These are phyloP conservation scores for Jordanella pulchra DNA, from an alignment of 2,797 vertebrate genomes.

Conservation along the genomic window DNA sequence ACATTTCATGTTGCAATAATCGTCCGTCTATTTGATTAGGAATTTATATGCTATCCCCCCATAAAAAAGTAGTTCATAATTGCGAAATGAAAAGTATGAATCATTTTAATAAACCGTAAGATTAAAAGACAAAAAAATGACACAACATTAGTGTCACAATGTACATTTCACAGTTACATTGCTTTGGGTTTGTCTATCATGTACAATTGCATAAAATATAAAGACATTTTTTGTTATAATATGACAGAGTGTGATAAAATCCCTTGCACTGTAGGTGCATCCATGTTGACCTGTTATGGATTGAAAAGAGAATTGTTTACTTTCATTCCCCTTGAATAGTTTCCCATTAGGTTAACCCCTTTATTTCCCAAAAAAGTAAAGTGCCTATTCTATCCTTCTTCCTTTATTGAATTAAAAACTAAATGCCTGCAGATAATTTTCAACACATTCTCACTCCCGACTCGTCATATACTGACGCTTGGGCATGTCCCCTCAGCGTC, in stretches of 20 bases:
- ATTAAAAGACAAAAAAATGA: too few relatives aligned
- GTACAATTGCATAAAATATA: not conserved
- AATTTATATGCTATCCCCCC: not conserved
- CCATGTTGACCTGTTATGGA: not conserved
- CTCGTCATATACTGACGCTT: too few relatives aligned
- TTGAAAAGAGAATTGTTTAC: not conserved
- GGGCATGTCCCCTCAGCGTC: too few relatives aligned
- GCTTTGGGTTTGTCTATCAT: not conserved
- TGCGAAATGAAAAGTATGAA: not conserved
- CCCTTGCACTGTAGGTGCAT: not conserved
- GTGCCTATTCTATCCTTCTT: slow-evolving; percentile 5
- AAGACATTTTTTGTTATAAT: not conserved
- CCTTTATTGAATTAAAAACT: slow-evolving; percentile 7
- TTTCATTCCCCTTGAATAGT: slow-evolving; percentile 1
- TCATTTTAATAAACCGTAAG: too few relatives aligned
- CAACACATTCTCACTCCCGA: too few relatives aligned
- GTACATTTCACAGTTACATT: not conserved
- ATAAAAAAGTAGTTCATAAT: not conserved
- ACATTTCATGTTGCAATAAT: not conserved
- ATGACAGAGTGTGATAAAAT: not conserved
- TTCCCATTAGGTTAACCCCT: not conserved
- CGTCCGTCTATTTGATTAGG: not conserved
- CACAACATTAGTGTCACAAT: too few relatives aligned
- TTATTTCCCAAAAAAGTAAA: not conserved
- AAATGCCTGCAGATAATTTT: slow-evolving; percentile 27